Percentiles rank a stretch among this genome's conserved stretches.
Evolutionary conservation across 1,140 invertebrate species (phyloP).

Genomic region (Schlechtendalia chinensis): DNA sequence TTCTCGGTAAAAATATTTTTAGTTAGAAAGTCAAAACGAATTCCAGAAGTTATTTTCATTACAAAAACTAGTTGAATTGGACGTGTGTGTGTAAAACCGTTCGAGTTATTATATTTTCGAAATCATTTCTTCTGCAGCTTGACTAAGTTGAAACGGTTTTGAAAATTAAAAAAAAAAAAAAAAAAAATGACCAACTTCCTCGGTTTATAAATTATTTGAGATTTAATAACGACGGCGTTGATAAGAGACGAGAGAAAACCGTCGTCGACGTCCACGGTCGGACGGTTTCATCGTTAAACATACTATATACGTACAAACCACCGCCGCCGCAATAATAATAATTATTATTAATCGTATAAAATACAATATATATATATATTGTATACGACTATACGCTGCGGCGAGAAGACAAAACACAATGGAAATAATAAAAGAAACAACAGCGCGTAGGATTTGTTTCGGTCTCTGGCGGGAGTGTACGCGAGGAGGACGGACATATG

Average conservation of each 20-base stretch:
- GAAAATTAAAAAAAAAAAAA: too few species aligned
- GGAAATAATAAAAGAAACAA: conserved; percentile 10
- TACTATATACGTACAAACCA: neutral
- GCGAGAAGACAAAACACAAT: neutral
- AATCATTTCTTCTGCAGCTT: too few species aligned
- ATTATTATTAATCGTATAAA: conserved; percentile 34
- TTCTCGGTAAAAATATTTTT: too few species aligned
- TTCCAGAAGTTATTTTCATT: too few species aligned
- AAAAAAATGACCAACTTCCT: neutral
- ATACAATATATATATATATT: too few species aligned
- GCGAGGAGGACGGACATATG: neutral
- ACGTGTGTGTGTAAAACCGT: too few species aligned
- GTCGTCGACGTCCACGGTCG: conserved; percentile 9
- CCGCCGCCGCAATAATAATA: neutral
- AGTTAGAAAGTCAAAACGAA: too few species aligned
- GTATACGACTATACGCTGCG: neutral
- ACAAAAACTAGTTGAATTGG: too few species aligned
- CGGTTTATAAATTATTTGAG: neutral
- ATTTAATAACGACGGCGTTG: conserved; percentile 19
- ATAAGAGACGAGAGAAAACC: too few species aligned
- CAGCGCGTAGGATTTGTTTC: conserved; percentile 27
- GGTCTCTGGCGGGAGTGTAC: neutral
- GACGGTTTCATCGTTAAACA: neutral
- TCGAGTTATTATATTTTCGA: too few species aligned
- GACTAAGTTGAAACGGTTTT: too few species aligned